Percentiles rank a stretch among this genome's conserved stretches.
Evolutionary conservation across 2,888 invertebrate species (phyloP).

Genomic region (Eulithis prunata): DNA sequence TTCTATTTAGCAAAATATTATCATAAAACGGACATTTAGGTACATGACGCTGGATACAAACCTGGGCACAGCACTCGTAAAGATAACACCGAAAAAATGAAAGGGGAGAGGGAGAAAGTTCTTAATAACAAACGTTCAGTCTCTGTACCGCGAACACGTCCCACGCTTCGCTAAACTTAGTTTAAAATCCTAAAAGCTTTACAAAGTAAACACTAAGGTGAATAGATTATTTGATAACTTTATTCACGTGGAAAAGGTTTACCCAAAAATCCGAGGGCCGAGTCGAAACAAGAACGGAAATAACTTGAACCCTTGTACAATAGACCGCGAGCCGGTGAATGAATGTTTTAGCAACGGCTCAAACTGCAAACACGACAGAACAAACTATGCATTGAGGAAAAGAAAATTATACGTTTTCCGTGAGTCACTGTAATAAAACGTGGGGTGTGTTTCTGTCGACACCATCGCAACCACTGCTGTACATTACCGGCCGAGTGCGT

Average conservation of each 20-base stretch:
- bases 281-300: slow-evolving; percentile 30
- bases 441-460: slow-evolving; percentile 30
- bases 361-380: slow-evolving; percentile 35
- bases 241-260: slow-evolving; percentile 29
- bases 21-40: slow-evolving; percentile 40
- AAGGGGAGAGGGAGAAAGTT: slow-evolving; percentile 27
- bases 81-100: slow-evolving; percentile 40
- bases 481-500: slow-evolving; percentile 30
- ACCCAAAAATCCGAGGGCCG: slow-evolving; percentile 24
- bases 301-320: slow-evolving; percentile 35
- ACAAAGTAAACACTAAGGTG: slow-evolving; percentile 28
- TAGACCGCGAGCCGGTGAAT: slow-evolving; percentile 27
- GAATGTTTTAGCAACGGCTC: slow-evolving; percentile 35
- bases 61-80: slow-evolving; percentile 39
- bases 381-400: slow-evolving; percentile 41
- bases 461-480: slow-evolving; percentile 25
- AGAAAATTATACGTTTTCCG: slow-evolving; percentile 43
- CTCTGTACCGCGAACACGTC: slow-evolving; percentile 7
- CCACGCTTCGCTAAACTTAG: slow-evolving; percentile 2
- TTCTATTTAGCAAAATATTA: slow-evolving; percentile 46
- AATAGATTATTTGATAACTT: slow-evolving; percentile 32
- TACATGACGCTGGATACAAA: slow-evolving; percentile 42
- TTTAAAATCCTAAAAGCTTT: slow-evolving; percentile 21
- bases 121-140: slow-evolving; percentile 23
- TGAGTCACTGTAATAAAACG: slow-evolving; percentile 38